Base-by-base conservation (phyloP, 2,797 vertebrate genomes). In the Peromyscus aztecus region DNA sequence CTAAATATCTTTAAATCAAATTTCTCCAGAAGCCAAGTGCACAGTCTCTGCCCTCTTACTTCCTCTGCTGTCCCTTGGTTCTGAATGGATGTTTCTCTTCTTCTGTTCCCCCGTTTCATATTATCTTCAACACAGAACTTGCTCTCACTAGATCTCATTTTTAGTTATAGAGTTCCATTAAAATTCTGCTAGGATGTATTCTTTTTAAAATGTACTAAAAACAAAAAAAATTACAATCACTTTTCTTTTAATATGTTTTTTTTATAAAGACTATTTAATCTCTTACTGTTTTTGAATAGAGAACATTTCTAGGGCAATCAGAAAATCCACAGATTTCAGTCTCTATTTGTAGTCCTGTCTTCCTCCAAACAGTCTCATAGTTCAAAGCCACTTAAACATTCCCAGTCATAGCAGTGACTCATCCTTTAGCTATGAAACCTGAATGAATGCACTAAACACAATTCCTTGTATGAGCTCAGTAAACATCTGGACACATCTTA, bases 401-500 rank as follows among this genome's bases (percentile, higher is more conserved):
- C 71, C 23, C 34, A 95, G 37, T 81, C 46, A 61, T 75, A 94
- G 86, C 19, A 98, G 85, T 73, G 90, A 90, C 10, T 83, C 46
- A 88, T 90, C 65, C 14, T 95, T 94, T 67, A 55, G 89, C 55
- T 31, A 46, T 6, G 14, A 14, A 91, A 92, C 11, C 14, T 89
- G 73, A 34, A 80, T 19, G 55, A 96, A 81, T 63, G 86, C 43
- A 81, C 59, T 85, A 78, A 96, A 61, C 31, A 94, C 83, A 92
- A 93, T 76, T 96, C 40, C 80, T 65, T 76, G 9, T 49, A 83
- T 90, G 92, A 78, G 23, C 21, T 82, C 12, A 43, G 69, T 67
- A 97, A 96, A 96, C 49, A 95, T 84, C 52, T 92, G 92, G 90
- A 69, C n/a, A 93, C 82, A 96, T 94, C 88, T 73, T 78, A 77